Evolutionary conservation across 2,797 vertebrate genomes (phyloP).

Genomic region (Rhinogobio ventralis): DNA sequence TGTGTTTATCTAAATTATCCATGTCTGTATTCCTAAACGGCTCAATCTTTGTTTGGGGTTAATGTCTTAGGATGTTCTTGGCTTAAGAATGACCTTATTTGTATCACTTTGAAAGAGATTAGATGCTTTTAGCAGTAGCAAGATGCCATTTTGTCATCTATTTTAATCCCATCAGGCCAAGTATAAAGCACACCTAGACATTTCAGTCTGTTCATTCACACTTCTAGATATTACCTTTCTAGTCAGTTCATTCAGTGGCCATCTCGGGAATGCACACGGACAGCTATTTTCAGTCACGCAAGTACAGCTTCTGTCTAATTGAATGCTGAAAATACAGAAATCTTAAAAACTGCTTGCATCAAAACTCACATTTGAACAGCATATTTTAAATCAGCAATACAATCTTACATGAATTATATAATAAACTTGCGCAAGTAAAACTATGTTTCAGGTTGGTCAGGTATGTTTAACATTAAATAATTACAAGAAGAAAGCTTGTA

Average conservation of each 20-base stretch:
- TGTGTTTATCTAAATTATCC: neutral
- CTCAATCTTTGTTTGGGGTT: neutral
- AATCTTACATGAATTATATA: too few species aligned
- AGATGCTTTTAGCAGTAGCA: neutral
- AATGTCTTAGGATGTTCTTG: neutral
- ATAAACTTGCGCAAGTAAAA: too few species aligned
- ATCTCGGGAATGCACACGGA: neutral
- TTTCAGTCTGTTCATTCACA: too few species aligned
- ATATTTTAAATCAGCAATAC: too few species aligned
- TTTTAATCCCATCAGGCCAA: neutral
- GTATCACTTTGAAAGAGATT: neutral
- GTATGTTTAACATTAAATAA: too few species aligned
- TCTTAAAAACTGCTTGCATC: neutral
- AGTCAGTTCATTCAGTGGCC: neutral
- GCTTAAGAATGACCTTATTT: neutral
- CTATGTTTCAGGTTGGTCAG: too few species aligned
- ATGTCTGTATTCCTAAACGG: neutral
- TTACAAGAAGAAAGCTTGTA: too few species aligned
- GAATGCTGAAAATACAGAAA: neutral
- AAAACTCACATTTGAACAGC: too few species aligned
- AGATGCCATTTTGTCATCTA: neutral
- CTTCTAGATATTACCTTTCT: neutral
- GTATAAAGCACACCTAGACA: neutral
- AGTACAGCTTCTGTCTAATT: neutral
- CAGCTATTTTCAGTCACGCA: neutral